Base-by-base conservation (phyloP, 2,888 invertebrate species). In the Metalampra italica region DNA sequence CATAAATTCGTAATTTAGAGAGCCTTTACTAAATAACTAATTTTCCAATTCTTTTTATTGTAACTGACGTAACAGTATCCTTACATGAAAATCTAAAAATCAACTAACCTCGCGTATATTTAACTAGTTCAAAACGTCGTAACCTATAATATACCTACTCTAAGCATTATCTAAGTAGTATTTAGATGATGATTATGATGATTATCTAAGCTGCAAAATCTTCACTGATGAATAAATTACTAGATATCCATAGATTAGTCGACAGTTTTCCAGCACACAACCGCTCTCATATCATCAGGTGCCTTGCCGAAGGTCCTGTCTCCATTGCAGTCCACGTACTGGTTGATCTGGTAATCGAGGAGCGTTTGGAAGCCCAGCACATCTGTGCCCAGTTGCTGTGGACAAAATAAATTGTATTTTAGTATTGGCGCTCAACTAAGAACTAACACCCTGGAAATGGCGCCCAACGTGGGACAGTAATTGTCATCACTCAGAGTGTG, bases 301-400 rank as follows among this genome's bases (percentile, higher is more conserved):
- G 96, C 96, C 46, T 91, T 75, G 0, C 90, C 92, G 71, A 97
- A 97, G 15, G 95, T 94, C 66, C 91, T 92, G 0, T 91, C 91
- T 7, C 94, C 94, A 68, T 95, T 94, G 3, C 90, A 73, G 50
- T 94, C 93, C 1, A 93, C 84, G 71, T 93, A 97, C 60, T 93
- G 90, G 75, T 97, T 97, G 9, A 96, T 93, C 88, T 96, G 96
- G 71, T 93, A 95, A 73, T 95, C 94, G 51, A 93, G 76, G 57
- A 97, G 86, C 0, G 93, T 92, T 77, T 94, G 91, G 76, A 96
- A 97, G 29, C 93, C 93, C 52, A 94, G 93, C 13, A 97, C 92
- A 60, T 95, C 94, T 0, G 90, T 91, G 12, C 94, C 95, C 30
- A 97, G 91, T 94, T 97, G 96, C 94, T 96, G 86, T 49, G 82